Base-by-base conservation (phyloP, 2,888 invertebrate species). In the Tachina lurida region DNA sequence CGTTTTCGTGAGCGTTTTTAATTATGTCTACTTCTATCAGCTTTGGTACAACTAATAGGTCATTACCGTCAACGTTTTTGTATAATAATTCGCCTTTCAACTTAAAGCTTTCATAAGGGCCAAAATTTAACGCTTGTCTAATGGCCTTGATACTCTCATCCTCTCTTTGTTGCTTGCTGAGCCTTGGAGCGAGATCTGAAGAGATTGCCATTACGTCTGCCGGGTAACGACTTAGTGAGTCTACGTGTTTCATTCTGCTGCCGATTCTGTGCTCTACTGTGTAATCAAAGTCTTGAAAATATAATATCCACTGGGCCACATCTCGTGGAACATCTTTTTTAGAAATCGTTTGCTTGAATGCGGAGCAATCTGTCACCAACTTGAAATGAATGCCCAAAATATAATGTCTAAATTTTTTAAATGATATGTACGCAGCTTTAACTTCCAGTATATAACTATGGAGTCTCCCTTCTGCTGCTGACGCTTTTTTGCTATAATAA, bases 41-140 rank as follows among this genome's bases (percentile, higher is more conserved):
- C 41, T 77, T 84, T 12, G 87, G 87, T 3, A 87, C 83, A 10
- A 76, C 68, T 15, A 88, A 39, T 8, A 87, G n/a, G 56, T 86
- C 84, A 12, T 58, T 22, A 1, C 74, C 84, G 41, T 85, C 47
- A 1, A 71, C 43, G 10, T 13, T 47, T 78, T 86, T 87, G 31
- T 75, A 77, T 5, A 87, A 22, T 1, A 85, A 12, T 19, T 63
- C 79, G 5, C 79, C 77, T 70, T 84, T 84, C 15, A 81, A 15
- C 15, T 73, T 83, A 54, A 22, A 85, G n/a, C 76, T 70, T 17
- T 86, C 82, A 45, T 87, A 86, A 1, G 73, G 70, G 8, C 52
- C 65, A 41, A n/a, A 17, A 43, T 84, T 58, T 3, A 87, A 31
- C 2, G 1, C 13, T n/a, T 9, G 1, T n/a, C 8, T 10, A 41